Percentiles rank a stretch among this genome's conserved stretches.
Evolutionary conservation across 2,797 vertebrate genomes (phyloP).

Genomic region (Myripristis murdjan): DNA sequence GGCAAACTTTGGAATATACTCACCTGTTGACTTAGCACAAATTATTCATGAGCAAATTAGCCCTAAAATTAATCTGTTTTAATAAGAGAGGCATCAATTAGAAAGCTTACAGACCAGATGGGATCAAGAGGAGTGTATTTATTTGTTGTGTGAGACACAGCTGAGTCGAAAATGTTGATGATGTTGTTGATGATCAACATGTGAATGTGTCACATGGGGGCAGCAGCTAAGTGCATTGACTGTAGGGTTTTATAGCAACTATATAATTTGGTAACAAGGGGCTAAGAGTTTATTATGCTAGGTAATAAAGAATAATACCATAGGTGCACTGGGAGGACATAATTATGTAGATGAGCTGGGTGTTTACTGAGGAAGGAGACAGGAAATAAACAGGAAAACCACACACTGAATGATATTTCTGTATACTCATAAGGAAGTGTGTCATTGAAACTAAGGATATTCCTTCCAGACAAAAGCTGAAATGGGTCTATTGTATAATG

Average conservation of each 20-base stretch:
- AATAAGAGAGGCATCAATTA: constrained; percentile 27
- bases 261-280: constrained; percentile 81
- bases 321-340: constrained; percentile 70
- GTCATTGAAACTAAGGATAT: not conserved
- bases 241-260: constrained; percentile 71
- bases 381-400: constrained; percentile 56
- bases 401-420: constrained; percentile 22
- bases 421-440: constrained; percentile 20
- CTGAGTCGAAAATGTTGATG: constrained; percentile 52
- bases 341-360: constrained; percentile 74
- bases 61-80: constrained; percentile 39
- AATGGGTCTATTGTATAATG: not conserved
- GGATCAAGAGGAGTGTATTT: constrained; percentile 40
- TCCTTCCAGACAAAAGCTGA: constrained; percentile 12
- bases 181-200: constrained; percentile 57
- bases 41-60: constrained; percentile 62
- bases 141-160: constrained; percentile 43
- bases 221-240: constrained; percentile 59
- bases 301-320: constrained; percentile 80
- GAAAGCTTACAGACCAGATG: constrained; percentile 43
- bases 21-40: constrained; percentile 57
- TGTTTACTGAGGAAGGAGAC: constrained; percentile 58
- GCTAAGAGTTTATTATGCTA: constrained; percentile 74
- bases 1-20: constrained; percentile 33
- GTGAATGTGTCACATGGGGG: constrained; percentile 52